Percentiles rank a stretch among this genome's conserved stretches.
Evolutionary conservation across 1,140 invertebrate genomes (phyloP).

Genomic region (Radopholus similis): DNA sequence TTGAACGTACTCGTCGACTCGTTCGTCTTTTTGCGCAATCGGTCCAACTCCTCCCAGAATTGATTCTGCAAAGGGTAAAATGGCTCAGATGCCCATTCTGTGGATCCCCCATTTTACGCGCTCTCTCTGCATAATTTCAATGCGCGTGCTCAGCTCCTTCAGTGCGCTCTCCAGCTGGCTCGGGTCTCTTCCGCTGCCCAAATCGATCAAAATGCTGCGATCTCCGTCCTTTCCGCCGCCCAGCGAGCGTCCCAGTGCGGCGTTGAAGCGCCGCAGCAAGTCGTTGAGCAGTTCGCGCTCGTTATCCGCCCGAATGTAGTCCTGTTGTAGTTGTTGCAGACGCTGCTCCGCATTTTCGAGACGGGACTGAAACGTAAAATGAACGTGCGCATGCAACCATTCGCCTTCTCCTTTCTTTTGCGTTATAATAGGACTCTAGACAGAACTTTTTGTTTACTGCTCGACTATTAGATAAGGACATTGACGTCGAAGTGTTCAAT

Average conservation of each 20-base stretch:
- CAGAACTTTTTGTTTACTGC: no score
- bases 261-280: slow-evolving; percentile 53
- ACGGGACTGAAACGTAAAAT: slow-evolving; percentile 45
- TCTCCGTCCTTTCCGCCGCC: no score
- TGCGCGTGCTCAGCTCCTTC: slow-evolving; percentile 44
- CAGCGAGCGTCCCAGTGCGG: slow-evolving; percentile 36
- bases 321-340: slow-evolving; percentile 52
- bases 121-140: slow-evolving; percentile 53
- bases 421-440: no score
- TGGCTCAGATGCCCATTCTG: not conserved
- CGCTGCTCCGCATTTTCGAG: slow-evolving; percentile 57
- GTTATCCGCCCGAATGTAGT: slow-evolving; percentile 54
- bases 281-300: slow-evolving; percentile 52
- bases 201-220: no score
- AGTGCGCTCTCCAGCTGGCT: slow-evolving; percentile 47
- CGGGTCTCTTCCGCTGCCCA: slow-evolving; percentile 28
- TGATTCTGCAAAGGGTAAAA: slow-evolving; percentile 44
- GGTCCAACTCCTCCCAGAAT: slow-evolving; percentile 55
- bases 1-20: slow-evolving; percentile 55
- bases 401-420: no score
- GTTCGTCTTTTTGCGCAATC: slow-evolving; percentile 53
- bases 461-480: no score
- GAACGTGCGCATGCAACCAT: no score
- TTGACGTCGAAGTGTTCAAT: no score
- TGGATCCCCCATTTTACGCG: slow-evolving; percentile 24